These are phyloP conservation scores for Panagrolaimus sp. DNA, from an alignment of 1,140 invertebrate genomes.

Conservation along the genomic window DNA sequence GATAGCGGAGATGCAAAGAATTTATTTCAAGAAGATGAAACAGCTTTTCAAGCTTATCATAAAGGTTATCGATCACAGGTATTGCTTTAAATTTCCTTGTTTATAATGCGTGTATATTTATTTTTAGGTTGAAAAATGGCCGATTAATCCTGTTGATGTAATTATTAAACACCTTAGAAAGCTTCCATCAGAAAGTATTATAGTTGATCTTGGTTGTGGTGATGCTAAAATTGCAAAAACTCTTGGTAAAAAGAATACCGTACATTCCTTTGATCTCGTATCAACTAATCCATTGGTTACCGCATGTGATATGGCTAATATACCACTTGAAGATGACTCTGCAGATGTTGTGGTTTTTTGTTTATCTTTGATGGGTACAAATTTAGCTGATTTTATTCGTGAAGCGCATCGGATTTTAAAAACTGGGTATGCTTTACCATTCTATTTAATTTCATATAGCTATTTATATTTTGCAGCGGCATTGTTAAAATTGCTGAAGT, in stretches of 20 bases:
- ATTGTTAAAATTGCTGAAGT: conserved; percentile 80
- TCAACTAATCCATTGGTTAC: conserved; percentile 70
- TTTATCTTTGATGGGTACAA: conserved; percentile 90
- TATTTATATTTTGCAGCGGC: conserved; percentile 68
- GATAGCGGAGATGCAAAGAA: conserved; percentile 68
- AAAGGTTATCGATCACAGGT: conserved; percentile 71
- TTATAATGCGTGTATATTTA: background rate
- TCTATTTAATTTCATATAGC: background rate
- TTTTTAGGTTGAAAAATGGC: conserved; percentile 75
- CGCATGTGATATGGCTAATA: conserved; percentile 78
- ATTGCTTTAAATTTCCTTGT: background rate
- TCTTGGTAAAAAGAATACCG: conserved; percentile 65
- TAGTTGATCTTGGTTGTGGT: conserved; percentile 75
- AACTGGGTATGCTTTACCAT: conserved; percentile 65
- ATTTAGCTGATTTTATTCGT: conserved; percentile 76
- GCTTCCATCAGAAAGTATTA: conserved; percentile 60
- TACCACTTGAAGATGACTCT: conserved; percentile 68
- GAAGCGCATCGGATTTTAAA: conserved; percentile 86
- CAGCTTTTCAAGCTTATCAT: conserved; percentile 79
- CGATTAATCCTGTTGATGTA: conserved; percentile 77
- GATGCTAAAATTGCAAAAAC: conserved; percentile 75
- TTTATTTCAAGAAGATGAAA: conserved; percentile 71
- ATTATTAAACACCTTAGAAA: conserved; percentile 75
- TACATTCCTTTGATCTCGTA: conserved; percentile 88
- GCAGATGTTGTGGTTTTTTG: conserved; percentile 86